Percentiles rank a stretch among this genome's conserved stretches.
Evolutionary conservation across 2,113 vertebrate species (phyloP).

Genomic region (Calidris pugnax): DNA sequence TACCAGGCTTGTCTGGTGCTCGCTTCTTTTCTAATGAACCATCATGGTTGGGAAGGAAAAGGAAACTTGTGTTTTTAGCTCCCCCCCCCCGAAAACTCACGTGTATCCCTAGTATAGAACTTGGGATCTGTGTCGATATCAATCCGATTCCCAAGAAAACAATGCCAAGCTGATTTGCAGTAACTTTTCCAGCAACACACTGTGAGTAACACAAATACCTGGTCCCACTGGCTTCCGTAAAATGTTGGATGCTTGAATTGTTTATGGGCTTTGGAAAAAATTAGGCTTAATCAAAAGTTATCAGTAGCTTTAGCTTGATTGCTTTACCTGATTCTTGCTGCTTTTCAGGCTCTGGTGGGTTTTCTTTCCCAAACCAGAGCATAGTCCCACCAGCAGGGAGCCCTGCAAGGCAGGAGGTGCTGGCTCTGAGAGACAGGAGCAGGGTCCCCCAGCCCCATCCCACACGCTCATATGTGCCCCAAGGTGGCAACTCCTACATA

Average conservation of each 20-base stretch:
- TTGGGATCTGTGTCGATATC: neutral
- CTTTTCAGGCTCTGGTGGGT: neutral
- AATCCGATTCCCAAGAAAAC: neutral
- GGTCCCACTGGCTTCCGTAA: neutral
- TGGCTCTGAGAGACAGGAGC: neutral
- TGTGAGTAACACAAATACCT: neutral
- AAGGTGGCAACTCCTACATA: neutral
- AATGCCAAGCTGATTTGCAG: rapidly evolving
- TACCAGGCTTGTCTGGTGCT: neutral
- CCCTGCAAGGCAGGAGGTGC: rapidly evolving
- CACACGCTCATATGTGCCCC: rapidly evolving
- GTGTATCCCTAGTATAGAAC: neutral
- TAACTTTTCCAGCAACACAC: neutral
- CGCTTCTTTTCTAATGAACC: neutral
- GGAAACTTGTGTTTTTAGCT: neutral
- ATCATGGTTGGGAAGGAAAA: neutral
- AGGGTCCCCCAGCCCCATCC: neutral
- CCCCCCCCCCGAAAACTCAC: rapidly evolving
- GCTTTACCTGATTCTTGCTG: neutral
- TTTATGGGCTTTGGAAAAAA: slow-evolving; percentile 11
- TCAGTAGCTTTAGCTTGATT: neutral
- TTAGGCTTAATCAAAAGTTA: neutral
- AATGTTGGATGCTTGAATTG: neutral
- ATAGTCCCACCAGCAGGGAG: neutral
- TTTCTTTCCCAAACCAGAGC: neutral